These are phyloP conservation scores for Aphaenogaster floridana DNA, from an alignment of 1,140 invertebrate species.

Conservation along the genomic window DNA sequence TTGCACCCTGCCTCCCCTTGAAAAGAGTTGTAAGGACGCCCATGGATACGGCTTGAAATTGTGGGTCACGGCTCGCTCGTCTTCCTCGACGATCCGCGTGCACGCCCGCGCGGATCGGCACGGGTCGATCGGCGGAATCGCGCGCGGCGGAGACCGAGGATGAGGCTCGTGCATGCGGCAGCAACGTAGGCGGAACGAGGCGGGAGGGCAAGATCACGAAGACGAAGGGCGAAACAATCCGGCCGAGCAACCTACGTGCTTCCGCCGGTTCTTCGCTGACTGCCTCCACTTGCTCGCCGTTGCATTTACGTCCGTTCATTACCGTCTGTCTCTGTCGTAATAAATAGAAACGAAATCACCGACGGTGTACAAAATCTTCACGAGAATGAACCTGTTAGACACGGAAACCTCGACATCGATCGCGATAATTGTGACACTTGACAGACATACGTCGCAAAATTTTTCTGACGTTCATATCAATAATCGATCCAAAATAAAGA, in stretches of 20 bases:
- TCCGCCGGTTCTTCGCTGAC: constrained; percentile 63
- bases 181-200: neutral
- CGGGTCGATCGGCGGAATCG: constrained; percentile 2
- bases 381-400: neutral
- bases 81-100: constrained; percentile 9
- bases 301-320: constrained; percentile 23
- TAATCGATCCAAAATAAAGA: neutral
- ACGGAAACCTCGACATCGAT: neutral
- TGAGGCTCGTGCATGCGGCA: neutral
- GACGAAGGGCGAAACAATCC: constrained; percentile 55
- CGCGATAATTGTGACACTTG: neutral
- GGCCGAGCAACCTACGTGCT: constrained; percentile 37
- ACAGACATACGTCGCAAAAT: neutral
- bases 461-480: neutral
- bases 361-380: neutral
- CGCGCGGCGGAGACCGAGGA: neutral
- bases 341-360: neutral
- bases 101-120: neutral
- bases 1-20: no score
- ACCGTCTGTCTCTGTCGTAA: neutral
- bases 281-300: constrained; percentile 40
- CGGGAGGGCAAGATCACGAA: neutral
- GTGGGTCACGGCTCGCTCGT: constrained; percentile 58
- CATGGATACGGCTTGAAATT: constrained; percentile 49
- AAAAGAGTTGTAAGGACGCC: no score